Base-by-base conservation (phyloP, 2,888 invertebrate species). In the Esperia sulphurella region DNA sequence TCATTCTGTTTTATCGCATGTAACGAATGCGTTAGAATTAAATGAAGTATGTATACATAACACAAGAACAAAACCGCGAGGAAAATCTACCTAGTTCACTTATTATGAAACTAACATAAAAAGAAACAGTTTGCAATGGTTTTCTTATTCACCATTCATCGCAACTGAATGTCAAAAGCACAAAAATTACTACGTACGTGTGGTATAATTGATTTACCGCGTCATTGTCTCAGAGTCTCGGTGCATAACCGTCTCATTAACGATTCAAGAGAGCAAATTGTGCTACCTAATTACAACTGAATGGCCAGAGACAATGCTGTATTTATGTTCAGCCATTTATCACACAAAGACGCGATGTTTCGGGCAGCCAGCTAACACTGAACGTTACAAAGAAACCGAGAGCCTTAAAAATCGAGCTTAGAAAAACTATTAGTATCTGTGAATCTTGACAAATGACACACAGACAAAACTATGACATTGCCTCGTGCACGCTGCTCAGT, bases 281-380 rank as follows among this genome's bases (percentile, higher is more conserved):
- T 85, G 89, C 89, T 89, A 88, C 88, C 89, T 87, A 83, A 88
- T 88, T 86, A 87, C 61, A 82, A 73, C 64, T 77, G 79, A 87
- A 88, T 83, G 74, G 69, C 61, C 62, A 74, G 74, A 85, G 78
- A 89, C 89, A 89, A 89, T 83, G 74, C 63, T 64, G 79, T 89
- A 89, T 89, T 89, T 89, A 89, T 89, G 89, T 84, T 84, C 83
- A 75, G 67, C 79, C 58, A 88, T 89, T 87, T 85, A 78, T 88
- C 83, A 83, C 69, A 89, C 88, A 89, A 89, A 79, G 83, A 66
- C 51, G 57, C 77, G 74, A 83, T 84, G 87, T 84, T 82, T 81
- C 83, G 83, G 81, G 63, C 75, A 69, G 65, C 69, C 59, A 54
- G 54, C 57, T 59, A 65, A 75, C 69, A 77, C 71, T 68, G 61